Base-by-base conservation (phyloP, 2,888 invertebrate species). In the Cerastoderma edule region DNA sequence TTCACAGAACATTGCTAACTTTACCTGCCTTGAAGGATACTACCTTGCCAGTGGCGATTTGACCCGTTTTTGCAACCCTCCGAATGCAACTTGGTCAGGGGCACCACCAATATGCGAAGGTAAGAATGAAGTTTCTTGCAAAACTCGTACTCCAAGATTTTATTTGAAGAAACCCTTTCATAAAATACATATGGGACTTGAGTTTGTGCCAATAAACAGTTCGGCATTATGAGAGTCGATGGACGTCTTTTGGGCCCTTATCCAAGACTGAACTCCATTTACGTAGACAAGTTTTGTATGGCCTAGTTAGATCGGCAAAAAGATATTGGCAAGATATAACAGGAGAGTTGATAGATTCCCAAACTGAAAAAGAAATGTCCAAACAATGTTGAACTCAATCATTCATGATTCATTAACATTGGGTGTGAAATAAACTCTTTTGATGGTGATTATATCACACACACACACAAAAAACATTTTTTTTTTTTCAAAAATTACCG, bases 11-110 rank as follows among this genome's bases (percentile, higher is more conserved):
- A 60, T 60, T 24, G 60, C 60, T 24, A 35, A 60, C 2, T 60
- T 60, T 39, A 60, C 35, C n/a, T 60, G 60, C 39, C 27, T 39
- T 1, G 35, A 6, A 0, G 60, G 39, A 22, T 60, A 39, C n/a
- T 1, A 6, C 0, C 60, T 24, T 33, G 22, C 39, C 27, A 60
- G 39, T 22, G 60, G 60, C n/a, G 24, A 60, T n/a, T 39, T 60
- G 4, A 60, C 60, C 35, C 35, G 60, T 27, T 39, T 39, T 10
- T 60, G 60, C 24, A 16, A 30, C 13, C 39, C 19, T 22, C 60
- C 60, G 0, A 60, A 60, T 39, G 60, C 39, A 22, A 60, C 60
- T 24, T 60, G 60, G 60, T 60, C 60, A 2, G 60, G 60, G 22
- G 8, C 4, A 24, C 35, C 60, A 0, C 60, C 60, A 24, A 39